phyloP scores from a whole-genome alignment of 37 sponge, comb jelly and placozoan species.

The Cliona cf. orientalis region DNA sequence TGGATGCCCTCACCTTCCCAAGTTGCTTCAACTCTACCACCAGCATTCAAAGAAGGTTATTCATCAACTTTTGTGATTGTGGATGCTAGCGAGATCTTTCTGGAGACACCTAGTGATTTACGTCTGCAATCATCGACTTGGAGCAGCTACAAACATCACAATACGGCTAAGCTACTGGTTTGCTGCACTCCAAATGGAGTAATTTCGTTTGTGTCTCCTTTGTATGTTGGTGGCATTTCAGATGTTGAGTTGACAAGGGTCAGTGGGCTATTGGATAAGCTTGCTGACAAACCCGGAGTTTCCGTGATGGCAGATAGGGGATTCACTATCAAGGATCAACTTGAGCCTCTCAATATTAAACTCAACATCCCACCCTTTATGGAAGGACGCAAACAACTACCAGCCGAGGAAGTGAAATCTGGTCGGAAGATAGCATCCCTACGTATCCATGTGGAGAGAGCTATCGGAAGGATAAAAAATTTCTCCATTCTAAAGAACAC shows the following conservation, averaged over 20 bases:
- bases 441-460: slow-evolving; percentile 71
- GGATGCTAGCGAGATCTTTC: slow-evolving; percentile 44
- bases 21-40: slow-evolving; percentile 38
- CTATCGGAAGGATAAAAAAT: slow-evolving; percentile 48
- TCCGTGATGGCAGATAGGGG: slow-evolving; percentile 68
- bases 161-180: slow-evolving; percentile 51
- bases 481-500: slow-evolving; percentile 42
- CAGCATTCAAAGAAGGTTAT: slow-evolving; percentile 21
- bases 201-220: slow-evolving; percentile 41
- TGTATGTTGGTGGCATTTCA: slow-evolving; percentile 56
- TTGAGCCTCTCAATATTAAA: slow-evolving; percentile 37
- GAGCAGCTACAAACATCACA: slow-evolving; percentile 55
- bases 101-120: slow-evolving; percentile 39
- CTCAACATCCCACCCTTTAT: slow-evolving; percentile 71
- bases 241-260: slow-evolving; percentile 41
- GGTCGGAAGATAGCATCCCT: slow-evolving; percentile 57
- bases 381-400: slow-evolving; percentile 48
- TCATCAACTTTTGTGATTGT: slow-evolving; percentile 43
- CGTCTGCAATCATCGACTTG: slow-evolving; percentile 44
- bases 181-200: slow-evolving; percentile 56
- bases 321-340: slow-evolving; percentile 58
- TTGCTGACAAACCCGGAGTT: slow-evolving; percentile 57
- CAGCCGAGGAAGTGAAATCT: slow-evolving; percentile 33
- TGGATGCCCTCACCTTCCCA: slow-evolving; percentile 34
- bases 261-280: slow-evolving; percentile 21